phyloP scores from a whole-genome alignment of 2,797 vertebrate genomes.

The Argyrosomus regius region DNA sequence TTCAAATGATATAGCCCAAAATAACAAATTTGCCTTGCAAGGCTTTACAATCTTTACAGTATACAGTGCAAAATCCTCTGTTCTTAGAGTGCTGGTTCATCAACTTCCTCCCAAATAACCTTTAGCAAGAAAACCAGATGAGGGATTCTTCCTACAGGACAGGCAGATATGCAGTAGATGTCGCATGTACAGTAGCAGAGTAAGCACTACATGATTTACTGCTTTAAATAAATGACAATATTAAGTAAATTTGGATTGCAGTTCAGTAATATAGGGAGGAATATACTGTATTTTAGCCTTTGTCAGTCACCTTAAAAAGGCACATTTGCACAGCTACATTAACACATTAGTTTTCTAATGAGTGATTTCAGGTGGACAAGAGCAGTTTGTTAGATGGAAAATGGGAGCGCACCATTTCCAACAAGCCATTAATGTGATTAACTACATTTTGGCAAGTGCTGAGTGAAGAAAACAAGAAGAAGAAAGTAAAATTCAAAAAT shows the following conservation, averaged over 20 bases:
- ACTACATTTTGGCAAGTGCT: slow-evolving; percentile 21
- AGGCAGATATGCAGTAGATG: background rate
- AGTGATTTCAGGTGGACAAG: slow-evolving; percentile 17
- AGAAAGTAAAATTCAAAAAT: slow-evolving; percentile 41
- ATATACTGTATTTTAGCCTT: slow-evolving; percentile 4
- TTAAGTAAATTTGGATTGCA: background rate
- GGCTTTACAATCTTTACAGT: background rate
- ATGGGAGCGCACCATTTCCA: slow-evolving; percentile 12
- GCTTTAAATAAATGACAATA: background rate
- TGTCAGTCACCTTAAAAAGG: slow-evolving; percentile 18
- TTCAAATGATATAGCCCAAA: background rate
- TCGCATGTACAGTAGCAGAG: background rate
- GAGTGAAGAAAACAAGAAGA: slow-evolving; percentile 28
- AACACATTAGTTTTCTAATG: no score
- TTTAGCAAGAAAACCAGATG: background rate
- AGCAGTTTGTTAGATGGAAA: slow-evolving; percentile 19
- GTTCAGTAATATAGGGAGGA: background rate
- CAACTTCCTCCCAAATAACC: no score
- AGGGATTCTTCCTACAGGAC: background rate
- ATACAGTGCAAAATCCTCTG: background rate
- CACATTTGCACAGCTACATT: slow-evolving; percentile 12
- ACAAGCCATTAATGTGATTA: slow-evolving; percentile 52
- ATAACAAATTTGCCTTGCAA: background rate
- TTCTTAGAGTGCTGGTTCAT: background rate
- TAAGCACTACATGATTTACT: no score